Evolutionary conservation across 1,140 invertebrate genomes (phyloP).

Genomic region (Bradysia coprophila): DNA sequence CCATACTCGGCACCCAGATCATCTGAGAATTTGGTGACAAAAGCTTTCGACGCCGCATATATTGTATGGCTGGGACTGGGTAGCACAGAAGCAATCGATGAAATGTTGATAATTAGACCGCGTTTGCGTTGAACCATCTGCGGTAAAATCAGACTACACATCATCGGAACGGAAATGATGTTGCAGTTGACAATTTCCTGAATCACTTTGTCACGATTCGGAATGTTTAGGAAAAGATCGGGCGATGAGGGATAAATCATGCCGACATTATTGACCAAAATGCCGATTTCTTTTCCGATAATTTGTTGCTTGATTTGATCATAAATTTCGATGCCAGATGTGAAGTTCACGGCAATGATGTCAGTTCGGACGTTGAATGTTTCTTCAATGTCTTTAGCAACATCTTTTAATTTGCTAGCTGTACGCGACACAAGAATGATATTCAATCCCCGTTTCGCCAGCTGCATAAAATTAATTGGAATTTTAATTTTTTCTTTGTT

Average conservation of each 20-base stretch:
- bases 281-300: conserved; percentile 66
- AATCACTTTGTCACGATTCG: conserved; percentile 32
- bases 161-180: conserved; percentile 50
- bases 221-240: conserved; percentile 57
- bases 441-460: conserved; percentile 67
- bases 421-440: conserved; percentile 79
- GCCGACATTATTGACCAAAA: no score
- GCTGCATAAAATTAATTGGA: no score
- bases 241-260: conserved; percentile 81
- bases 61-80: conserved; percentile 70
- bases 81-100: conserved; percentile 61
- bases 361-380: conserved; percentile 62
- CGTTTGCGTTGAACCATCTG: conserved; percentile 67
- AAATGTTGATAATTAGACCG: conserved; percentile 84
- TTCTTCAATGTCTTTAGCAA: conserved; percentile 64
- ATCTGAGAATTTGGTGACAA: conserved; percentile 66
- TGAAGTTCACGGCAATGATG: conserved; percentile 72
- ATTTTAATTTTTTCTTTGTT: no score
- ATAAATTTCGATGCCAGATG: conserved; percentile 49
- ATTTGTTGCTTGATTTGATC: conserved; percentile 54
- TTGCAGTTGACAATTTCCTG: conserved; percentile 52
- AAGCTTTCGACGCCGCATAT: conserved; percentile 84
- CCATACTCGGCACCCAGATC: conserved; percentile 64
- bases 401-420: conserved; percentile 56
- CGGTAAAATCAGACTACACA: conserved; percentile 72